Percentiles rank a stretch among this genome's conserved stretches.
phyloP scores from a whole-genome alignment of 2,888 invertebrate species.

The Andrena dorsata region DNA sequence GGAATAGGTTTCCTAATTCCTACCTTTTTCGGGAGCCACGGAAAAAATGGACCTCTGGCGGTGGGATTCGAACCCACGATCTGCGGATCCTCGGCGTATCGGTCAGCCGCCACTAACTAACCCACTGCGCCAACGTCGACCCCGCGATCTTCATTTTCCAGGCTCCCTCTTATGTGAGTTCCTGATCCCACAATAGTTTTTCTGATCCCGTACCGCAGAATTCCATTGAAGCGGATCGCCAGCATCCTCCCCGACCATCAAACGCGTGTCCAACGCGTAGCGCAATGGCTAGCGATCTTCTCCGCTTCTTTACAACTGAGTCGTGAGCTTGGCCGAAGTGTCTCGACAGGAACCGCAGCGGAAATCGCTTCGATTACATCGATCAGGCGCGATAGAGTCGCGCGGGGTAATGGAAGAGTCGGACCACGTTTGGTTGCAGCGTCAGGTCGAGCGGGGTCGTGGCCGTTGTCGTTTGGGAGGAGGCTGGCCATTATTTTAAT shows the following conservation, averaged over 20 bases:
- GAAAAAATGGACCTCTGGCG: too few relatives aligned
- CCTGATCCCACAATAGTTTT: too few relatives aligned
- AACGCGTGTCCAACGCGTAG: background rate
- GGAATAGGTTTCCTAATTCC: too few relatives aligned
- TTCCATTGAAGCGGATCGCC: background rate
- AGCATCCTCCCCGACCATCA: background rate
- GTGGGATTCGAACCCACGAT: too few relatives aligned
- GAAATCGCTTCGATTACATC: constrained; percentile 45
- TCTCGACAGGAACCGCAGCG: constrained; percentile 1
- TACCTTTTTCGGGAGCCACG: too few relatives aligned
- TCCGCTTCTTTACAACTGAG: background rate
- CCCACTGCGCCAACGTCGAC: too few relatives aligned
- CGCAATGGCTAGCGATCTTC: too few relatives aligned
- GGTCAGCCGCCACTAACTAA: too few relatives aligned
- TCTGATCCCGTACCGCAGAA: too few relatives aligned
- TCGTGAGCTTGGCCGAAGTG: background rate
- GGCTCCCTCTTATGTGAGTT: too few relatives aligned
- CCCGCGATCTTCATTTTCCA: too few relatives aligned
- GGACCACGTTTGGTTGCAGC: constrained; percentile 61
- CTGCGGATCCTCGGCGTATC: too few relatives aligned
- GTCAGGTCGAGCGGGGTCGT: constrained; percentile 32
- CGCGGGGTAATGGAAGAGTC: constrained; percentile 30
- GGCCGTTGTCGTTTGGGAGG: constrained; percentile 28
- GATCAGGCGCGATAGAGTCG: constrained; percentile 19
- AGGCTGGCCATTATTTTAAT: constrained; percentile 79